These are phyloP conservation scores for Parthenolecanium corni DNA, from an alignment of 2,888 invertebrate genomes.

Conservation along the genomic window DNA sequence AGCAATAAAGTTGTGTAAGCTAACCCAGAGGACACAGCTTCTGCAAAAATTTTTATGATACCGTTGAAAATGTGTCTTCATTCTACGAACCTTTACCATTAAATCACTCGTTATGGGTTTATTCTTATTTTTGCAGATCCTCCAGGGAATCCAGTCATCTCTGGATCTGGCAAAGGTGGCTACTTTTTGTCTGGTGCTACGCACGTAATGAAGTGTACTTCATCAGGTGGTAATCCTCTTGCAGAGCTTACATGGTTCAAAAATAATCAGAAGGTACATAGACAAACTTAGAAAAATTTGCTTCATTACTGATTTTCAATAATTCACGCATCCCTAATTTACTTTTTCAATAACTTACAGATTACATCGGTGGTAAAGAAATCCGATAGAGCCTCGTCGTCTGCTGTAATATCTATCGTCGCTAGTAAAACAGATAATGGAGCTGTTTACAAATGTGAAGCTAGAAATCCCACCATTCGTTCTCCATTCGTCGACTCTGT, in stretches of 20 bases:
- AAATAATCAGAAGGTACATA: constrained; percentile 69
- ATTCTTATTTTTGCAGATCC: constrained; percentile 84
- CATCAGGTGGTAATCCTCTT: constrained; percentile 89
- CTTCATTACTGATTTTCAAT: neutral
- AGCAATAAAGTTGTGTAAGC: constrained; percentile 31
- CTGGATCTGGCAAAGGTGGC: constrained; percentile 71
- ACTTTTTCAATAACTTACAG: neutral
- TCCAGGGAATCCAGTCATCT: constrained; percentile 77
- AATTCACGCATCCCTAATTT: neutral
- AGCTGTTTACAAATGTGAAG: constrained; percentile 85
- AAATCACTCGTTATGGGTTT: too few species aligned
- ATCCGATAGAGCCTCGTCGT: constrained; percentile 56
- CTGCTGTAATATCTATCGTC: constrained; percentile 69
- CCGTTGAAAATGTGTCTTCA: too few species aligned
- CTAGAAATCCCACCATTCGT: constrained; percentile 77
- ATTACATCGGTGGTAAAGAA: constrained; percentile 43
- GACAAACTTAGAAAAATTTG: too few species aligned
- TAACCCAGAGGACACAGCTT: too few species aligned
- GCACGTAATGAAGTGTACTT: constrained; percentile 79
- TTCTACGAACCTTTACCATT: too few species aligned
- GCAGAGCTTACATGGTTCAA: constrained; percentile 91
- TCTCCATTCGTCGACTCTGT: constrained; percentile 73
- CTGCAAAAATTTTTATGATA: too few species aligned
- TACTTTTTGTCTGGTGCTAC: constrained; percentile 72
- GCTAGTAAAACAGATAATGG: constrained; percentile 87